A percentile compares a stretch with the other conserved stretches of the same genome.
Conservation (phyloP, 2,113 vertebrate species). For the Mesocricetus auratus region DNA sequence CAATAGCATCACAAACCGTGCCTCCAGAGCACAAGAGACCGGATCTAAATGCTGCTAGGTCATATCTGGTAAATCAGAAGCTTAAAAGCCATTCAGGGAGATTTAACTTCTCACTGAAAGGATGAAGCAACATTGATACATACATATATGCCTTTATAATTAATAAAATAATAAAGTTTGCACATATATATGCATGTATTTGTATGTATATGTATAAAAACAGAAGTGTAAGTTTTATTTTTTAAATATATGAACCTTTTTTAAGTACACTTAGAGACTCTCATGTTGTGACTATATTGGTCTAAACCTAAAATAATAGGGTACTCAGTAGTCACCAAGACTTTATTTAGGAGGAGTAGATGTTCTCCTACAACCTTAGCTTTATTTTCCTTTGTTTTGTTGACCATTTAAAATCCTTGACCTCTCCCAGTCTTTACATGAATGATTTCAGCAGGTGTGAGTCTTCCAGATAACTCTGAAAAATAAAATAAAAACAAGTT, state of each 20-base stretch:
- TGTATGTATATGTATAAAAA: not conserved
- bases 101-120: constrained; percentile 57
- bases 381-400: not conserved
- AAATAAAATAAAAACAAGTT: constrained; percentile 87
- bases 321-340: not conserved
- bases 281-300: not conserved
- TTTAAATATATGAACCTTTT: not conserved
- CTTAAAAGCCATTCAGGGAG: constrained; percentile 70
- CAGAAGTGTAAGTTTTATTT: not conserved
- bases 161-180: not conserved
- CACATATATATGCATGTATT: not conserved
- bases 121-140: constrained; percentile 37
- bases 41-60: constrained; percentile 86
- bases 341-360: not conserved
- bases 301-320: not conserved
- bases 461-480: constrained; percentile 77
- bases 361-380: not conserved
- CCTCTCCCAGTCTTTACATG: not conserved
- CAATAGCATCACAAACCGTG: constrained; percentile 92
- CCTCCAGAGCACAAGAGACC: constrained; percentile 82
- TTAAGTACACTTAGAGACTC: not conserved
- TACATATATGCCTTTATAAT: not conserved
- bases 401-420: not conserved
- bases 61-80: constrained; percentile 61
- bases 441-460: constrained; percentile 52